Percentiles rank a stretch among this genome's conserved stretches.
Evolutionary conservation across 2,888 invertebrate genomes (phyloP).

Genomic region (Melinaea menophilus): DNA sequence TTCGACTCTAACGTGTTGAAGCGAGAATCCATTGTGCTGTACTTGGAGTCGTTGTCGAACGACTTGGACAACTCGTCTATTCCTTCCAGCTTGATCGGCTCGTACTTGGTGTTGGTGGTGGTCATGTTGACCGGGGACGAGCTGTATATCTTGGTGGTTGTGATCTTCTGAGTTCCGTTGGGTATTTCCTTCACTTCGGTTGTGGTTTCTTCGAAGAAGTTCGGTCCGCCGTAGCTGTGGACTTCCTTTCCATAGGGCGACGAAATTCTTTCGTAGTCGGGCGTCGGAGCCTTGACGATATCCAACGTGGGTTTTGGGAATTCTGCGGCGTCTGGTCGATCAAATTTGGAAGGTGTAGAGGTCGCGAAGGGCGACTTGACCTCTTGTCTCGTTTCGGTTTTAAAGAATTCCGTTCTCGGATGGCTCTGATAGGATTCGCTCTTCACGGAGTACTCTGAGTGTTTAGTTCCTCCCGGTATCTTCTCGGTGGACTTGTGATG

Average conservation of each 20-base stretch:
- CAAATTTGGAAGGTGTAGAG: slow-evolving; percentile 62
- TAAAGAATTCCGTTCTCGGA: slow-evolving; percentile 61
- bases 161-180: slow-evolving; percentile 76
- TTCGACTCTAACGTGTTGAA: slow-evolving; percentile 69
- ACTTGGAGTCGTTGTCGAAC: slow-evolving; percentile 72
- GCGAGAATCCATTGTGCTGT: slow-evolving; percentile 69
- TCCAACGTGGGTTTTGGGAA: slow-evolving; percentile 46
- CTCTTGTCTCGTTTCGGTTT: slow-evolving; percentile 56
- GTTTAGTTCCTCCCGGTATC: slow-evolving; percentile 67
- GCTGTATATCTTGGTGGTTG: slow-evolving; percentile 77
- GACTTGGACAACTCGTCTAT: slow-evolving; percentile 74
- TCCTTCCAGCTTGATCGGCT: slow-evolving; percentile 68
- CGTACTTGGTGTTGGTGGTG: slow-evolving; percentile 71
- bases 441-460: slow-evolving; percentile 61
- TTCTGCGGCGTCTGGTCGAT: slow-evolving; percentile 43
- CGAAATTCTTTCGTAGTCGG: slow-evolving; percentile 64
- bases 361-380: slow-evolving; percentile 62
- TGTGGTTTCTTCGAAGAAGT: slow-evolving; percentile 70
- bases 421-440: slow-evolving; percentile 67
- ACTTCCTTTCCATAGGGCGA: slow-evolving; percentile 68
- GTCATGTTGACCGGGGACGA: slow-evolving; percentile 75
- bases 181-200: slow-evolving; percentile 76
- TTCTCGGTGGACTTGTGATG: slow-evolving; percentile 68
- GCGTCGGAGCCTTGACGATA: slow-evolving; percentile 61
- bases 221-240: slow-evolving; percentile 64